phyloP scores from a whole-genome alignment of 2,888 invertebrate genomes.

The Xestoiulus laeticollis region DNA sequence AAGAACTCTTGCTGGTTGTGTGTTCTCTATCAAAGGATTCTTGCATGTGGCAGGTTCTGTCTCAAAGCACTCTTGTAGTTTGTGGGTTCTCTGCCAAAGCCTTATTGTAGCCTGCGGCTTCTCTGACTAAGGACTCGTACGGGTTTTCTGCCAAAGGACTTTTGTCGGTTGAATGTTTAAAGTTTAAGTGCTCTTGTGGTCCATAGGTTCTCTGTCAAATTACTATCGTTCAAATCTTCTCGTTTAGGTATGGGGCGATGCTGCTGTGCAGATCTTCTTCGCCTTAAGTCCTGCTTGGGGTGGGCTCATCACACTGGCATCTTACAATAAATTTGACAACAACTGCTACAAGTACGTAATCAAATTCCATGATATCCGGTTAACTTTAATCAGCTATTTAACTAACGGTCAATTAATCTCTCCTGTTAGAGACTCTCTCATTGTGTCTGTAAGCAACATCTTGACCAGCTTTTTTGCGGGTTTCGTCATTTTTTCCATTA shows the following conservation, averaged over 20 bases:
- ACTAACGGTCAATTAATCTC: background rate
- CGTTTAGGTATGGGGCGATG: conserved; percentile 79
- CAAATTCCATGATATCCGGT: background rate
- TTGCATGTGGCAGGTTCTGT: too few relatives aligned
- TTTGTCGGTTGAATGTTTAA: too few relatives aligned
- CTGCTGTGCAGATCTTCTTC: conserved; percentile 87
- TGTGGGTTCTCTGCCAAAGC: too few relatives aligned
- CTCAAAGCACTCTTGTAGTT: too few relatives aligned
- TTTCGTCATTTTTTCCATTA: conserved; percentile 81
- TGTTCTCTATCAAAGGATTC: too few relatives aligned
- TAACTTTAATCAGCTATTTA: background rate
- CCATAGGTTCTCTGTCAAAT: too few relatives aligned
- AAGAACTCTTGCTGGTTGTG: too few relatives aligned
- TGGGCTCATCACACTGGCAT: conserved; percentile 83
- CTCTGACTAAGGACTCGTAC: too few relatives aligned
- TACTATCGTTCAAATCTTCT: too few relatives aligned
- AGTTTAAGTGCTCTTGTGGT: too few relatives aligned
- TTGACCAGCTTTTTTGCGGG: conserved; percentile 83
- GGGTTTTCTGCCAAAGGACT: too few relatives aligned
- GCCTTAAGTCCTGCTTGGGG: conserved; percentile 88
- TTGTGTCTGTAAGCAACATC: conserved; percentile 80
- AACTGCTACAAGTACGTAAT: conserved; percentile 75
- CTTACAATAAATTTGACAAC: conserved; percentile 85
- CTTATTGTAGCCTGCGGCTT: too few relatives aligned
- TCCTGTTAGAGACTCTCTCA: conserved; percentile 73